Evolutionary conservation across 2,888 invertebrate species (phyloP).

Genomic region (Homarus gammarus): DNA sequence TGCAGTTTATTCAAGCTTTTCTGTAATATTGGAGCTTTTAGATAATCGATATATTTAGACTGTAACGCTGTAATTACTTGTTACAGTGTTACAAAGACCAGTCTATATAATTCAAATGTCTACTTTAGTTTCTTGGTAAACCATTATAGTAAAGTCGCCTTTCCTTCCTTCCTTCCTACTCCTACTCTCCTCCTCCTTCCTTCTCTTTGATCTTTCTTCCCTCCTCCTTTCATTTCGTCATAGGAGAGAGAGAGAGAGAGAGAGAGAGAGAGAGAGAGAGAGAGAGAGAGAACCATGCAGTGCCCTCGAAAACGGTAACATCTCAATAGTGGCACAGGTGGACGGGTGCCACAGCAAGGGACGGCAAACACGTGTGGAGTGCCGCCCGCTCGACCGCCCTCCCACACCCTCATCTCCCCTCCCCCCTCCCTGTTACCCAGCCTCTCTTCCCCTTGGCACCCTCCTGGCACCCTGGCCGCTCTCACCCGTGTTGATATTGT

Average conservation of each 20-base stretch:
- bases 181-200: neutral
- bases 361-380: constrained; percentile 52
- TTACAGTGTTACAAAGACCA: too few species aligned
- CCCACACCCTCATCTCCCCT: neutral
- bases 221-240: neutral
- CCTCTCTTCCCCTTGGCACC: constrained; percentile 24
- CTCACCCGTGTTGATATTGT: constrained; percentile 33
- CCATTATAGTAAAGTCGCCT: neutral
- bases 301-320: constrained; percentile 30
- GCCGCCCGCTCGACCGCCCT: constrained; percentile 13
- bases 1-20: too few species aligned
- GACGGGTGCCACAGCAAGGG: constrained; percentile 26
- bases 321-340: constrained; percentile 52
- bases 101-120: too few species aligned
- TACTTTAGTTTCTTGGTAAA: too few species aligned
- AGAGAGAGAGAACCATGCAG: constrained; percentile 2
- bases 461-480: constrained; percentile 2
- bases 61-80: too few species aligned
- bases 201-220: neutral
- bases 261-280: too few species aligned
- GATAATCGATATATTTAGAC: too few species aligned
- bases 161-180: neutral
- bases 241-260: too few species aligned
- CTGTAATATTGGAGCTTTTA: too few species aligned
- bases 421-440: constrained; percentile 15